phyloP scores from a whole-genome alignment of 2,888 invertebrate genomes.

The Gonocerus acuteangulatus region DNA sequence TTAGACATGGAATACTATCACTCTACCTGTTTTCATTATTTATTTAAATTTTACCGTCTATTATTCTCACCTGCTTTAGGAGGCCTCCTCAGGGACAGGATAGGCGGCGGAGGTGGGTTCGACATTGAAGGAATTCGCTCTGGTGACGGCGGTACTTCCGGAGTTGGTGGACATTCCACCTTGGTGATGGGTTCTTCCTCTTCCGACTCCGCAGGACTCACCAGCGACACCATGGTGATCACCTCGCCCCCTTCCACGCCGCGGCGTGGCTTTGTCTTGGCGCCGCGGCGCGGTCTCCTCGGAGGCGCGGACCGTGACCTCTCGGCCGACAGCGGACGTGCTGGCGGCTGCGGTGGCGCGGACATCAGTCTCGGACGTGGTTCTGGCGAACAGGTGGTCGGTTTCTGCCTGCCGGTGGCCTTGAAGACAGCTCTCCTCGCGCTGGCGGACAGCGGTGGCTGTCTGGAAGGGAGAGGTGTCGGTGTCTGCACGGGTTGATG shows the following conservation, averaged over 20 bases:
- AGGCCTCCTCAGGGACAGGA: constrained; percentile 31
- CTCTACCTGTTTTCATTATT: too few species aligned
- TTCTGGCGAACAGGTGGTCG: background rate
- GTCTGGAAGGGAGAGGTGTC: background rate
- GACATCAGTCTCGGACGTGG: constrained; percentile 30
- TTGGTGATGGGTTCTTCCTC: constrained; percentile 45
- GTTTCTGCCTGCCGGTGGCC: constrained; percentile 2
- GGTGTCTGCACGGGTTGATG: too few species aligned
- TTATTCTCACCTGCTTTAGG: constrained; percentile 35
- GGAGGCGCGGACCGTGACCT: constrained; percentile 9
- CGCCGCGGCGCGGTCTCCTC: constrained; percentile 31
- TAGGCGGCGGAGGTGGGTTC: constrained; percentile 31
- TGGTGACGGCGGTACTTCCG: constrained; percentile 17
- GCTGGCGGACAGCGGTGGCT: constrained; percentile 8
- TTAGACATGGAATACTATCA: too few species aligned
- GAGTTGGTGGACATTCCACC: constrained; percentile 18
- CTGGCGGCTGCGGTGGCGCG: constrained; percentile 25
- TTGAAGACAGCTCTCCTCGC: constrained; percentile 8
- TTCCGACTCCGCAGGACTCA: constrained; percentile 59
- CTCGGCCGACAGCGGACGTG: constrained; percentile 21
- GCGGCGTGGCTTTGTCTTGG: constrained; percentile 38
- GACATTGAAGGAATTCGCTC: background rate
- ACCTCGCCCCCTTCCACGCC: constrained; percentile 45
- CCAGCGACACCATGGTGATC: constrained; percentile 59
- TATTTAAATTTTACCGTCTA: too few species aligned